These are phyloP conservation scores for Tachina fera DNA, from an alignment of 2,888 invertebrate species.

Conservation along the genomic window DNA sequence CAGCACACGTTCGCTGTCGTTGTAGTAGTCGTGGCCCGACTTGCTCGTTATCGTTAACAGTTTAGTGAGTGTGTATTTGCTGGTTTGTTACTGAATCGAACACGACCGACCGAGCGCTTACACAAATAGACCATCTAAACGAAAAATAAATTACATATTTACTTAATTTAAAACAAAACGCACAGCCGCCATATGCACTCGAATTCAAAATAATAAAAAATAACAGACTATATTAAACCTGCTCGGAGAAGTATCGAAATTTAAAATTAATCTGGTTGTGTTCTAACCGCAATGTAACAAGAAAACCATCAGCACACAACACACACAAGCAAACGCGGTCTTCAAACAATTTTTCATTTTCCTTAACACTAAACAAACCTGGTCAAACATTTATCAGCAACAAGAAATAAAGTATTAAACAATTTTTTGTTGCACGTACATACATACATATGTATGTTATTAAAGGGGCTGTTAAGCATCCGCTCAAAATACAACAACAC, in stretches of 20 bases:
- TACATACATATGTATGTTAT: not conserved
- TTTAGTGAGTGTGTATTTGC: constrained; percentile 33
- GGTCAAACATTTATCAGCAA: constrained; percentile 19
- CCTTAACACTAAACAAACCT: constrained; percentile 51
- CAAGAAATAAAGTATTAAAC: not conserved
- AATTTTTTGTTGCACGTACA: constrained; percentile 12
- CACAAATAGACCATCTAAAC: constrained; percentile 28
- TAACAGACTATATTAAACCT: constrained; percentile 29
- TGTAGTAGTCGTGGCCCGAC: constrained; percentile 59
- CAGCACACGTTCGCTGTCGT: constrained; percentile 62
- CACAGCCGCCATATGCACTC: constrained; percentile 32
- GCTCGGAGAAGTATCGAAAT: constrained; percentile 19
- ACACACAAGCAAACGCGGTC: not conserved
- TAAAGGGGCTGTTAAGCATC: constrained; percentile 42
- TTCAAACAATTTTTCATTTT: constrained; percentile 43
- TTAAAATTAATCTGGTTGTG: constrained; percentile 30
- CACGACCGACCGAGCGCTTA: constrained; percentile 36
- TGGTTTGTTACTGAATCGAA: constrained; percentile 31
- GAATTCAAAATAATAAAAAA: constrained; percentile 6
- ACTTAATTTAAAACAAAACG: constrained; percentile 39
- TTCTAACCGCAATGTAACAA: constrained; percentile 45
- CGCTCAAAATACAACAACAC: constrained; percentile 59
- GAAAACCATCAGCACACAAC: not conserved
- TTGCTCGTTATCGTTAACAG: constrained; percentile 56
- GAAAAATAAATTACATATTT: constrained; percentile 40